Percentiles rank a stretch among this genome's conserved stretches.
Conservation (phyloP, 2,113 vertebrate genomes). For the rat (Rattus norvegicus) region GRCr8 NC_086029.1:22146501-22147000, state of each 20-base stretch:
- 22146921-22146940: constrained; percentile 89
- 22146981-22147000: no score
- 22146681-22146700: constrained; percentile 98
- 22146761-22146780: constrained; percentile 97
- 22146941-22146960: constrained; percentile 90
- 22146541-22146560: constrained; percentile 96
- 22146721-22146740: constrained; percentile 99
- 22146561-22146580: constrained; percentile 98
- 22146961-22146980: constrained; percentile 72
- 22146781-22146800: constrained; percentile 99
- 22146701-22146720: constrained; percentile 98
- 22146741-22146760: constrained; percentile 68
- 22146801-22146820: constrained; percentile 98
- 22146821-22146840: constrained; percentile 99
- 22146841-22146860: constrained; percentile 87
- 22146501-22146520: constrained; percentile 94
- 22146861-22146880: constrained; percentile 89
- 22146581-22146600: constrained; percentile 98
- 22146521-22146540: constrained; percentile 96
- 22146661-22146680: constrained; percentile 98
- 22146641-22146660: constrained; percentile 97
- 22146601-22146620: constrained; percentile 98
- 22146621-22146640: constrained; percentile 97
- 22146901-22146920: constrained; percentile 93
- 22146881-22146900: constrained; percentile 93